These are phyloP conservation scores for Caenorhabditis sinica DNA, from an alignment of 2,888 invertebrate genomes.

Conservation along the genomic window DNA sequence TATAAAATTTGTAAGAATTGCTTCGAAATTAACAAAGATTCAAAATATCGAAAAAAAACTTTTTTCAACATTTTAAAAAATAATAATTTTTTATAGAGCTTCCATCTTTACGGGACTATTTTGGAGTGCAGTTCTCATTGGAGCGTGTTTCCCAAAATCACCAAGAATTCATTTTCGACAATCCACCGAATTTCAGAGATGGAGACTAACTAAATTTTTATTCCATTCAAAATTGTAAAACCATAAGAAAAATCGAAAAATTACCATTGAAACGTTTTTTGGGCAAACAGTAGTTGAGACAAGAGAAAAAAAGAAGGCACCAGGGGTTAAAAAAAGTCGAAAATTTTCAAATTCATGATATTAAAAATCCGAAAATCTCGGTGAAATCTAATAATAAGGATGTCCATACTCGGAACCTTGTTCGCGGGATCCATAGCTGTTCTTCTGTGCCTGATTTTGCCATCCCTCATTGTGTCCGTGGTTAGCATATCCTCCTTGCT, in stretches of 20 bases:
- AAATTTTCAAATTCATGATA: background rate
- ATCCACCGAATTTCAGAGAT: too few relatives aligned
- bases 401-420: conserved; percentile 47
- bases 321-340: background rate
- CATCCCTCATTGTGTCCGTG: conserved; percentile 67
- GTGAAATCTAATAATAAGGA: conserved; percentile 52
- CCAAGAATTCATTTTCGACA: too few relatives aligned
- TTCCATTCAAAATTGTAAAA: background rate
- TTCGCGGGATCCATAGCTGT: conserved; percentile 55
- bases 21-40: background rate
- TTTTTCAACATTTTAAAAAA: background rate
- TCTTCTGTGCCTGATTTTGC: conserved; percentile 68
- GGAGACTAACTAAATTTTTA: background rate
- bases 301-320: background rate
- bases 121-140: too few relatives aligned
- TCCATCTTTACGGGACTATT: too few relatives aligned
- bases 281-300: background rate
- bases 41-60: background rate
- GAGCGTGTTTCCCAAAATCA: too few relatives aligned
- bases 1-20: background rate
- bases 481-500: conserved; percentile 56
- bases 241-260: background rate
- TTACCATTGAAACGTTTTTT: background rate
- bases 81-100: too few relatives aligned
- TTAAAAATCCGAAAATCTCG: background rate